Evolutionary conservation across 2,797 vertebrate species (phyloP), one percentile per base, ranked within the genome.

Genomic region (Adelosebastes latens): DNA sequence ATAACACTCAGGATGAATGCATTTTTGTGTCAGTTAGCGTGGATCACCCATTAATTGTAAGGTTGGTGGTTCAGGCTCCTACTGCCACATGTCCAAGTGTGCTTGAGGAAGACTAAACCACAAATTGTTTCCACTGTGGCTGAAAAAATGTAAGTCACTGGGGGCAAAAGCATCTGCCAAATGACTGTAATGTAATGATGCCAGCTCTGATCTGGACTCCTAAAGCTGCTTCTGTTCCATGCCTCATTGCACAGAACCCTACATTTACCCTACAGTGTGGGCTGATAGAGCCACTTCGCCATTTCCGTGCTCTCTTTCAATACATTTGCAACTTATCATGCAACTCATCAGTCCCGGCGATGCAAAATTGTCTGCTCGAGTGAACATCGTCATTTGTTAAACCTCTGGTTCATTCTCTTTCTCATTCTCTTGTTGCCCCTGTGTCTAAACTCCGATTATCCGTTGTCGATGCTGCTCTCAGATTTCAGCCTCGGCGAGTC

Each of bases 391-490:
- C 13, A 8, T 14, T 49, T 75, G 72, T 68, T 71, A 36, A 79
- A 77, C 63, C 72, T 63, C n/a, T 3, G 10, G 18, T 64, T 75
- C 68, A 18, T 73, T 72, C 49, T 72, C 8, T 13, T 52, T 56
- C 55, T 79, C 55, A 59, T 49, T 83, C 58, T 58, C 56, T 56
- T 64, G 46, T 60, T 53, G n/a, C 52, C 56, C 58, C 52, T 24
- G 75, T 16, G 58, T 82, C 75, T 82, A 62, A 88, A 83, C 52
- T 56, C 67, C 73, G 77, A 81, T 89, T 84, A 85, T 82, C 73
- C 70, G 58, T 32, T 75, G 83, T 78, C 13, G 74, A 71, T 81
- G 84, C 70, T 29, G 61, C 82, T 59, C 56, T 79, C 36, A 81
- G 76, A 80, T 87, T 77, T 86, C 76, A 56, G 82, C 81, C 70